Percentiles rank a stretch among this genome's conserved stretches.
Conservation (phyloP, 2,113 vertebrate species). For the Alligator mississippiensis region DNA sequence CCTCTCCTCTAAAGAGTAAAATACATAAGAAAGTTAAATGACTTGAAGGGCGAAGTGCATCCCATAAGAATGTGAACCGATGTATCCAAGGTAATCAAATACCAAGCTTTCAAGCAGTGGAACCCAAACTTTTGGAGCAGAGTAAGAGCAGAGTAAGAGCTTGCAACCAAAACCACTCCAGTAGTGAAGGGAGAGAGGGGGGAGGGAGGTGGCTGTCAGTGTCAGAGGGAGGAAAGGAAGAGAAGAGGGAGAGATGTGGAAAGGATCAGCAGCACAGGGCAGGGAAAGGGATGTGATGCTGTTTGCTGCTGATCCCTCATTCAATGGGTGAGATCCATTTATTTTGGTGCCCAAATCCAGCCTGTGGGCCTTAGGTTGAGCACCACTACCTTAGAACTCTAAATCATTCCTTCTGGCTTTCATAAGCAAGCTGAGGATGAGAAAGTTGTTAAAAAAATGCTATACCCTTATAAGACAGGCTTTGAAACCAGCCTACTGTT, state of each 20-base stretch:
- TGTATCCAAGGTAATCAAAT: not conserved
- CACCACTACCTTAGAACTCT: no score
- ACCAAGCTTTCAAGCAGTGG: not conserved
- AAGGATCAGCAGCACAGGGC: no score
- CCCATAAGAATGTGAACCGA: not conserved
- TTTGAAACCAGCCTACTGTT: conserved; percentile 26
- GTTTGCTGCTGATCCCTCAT: no score
- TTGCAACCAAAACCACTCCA: rapidly evolving
- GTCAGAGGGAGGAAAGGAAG: no score
- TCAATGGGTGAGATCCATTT: no score
- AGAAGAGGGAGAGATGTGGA: no score
- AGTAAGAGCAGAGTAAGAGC: not conserved
- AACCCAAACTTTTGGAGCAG: not conserved
- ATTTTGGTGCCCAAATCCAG: no score
- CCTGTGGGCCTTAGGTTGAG: no score
- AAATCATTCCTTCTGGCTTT: not conserved
- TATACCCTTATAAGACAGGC: not conserved
- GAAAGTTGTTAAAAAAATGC: not conserved
- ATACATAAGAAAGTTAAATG: rapidly evolving
- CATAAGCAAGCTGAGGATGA: not conserved
- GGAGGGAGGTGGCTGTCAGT: no score
- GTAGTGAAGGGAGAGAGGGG: no score
- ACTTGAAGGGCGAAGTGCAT: not conserved
- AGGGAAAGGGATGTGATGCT: no score
- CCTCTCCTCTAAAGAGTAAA: not conserved